These are phyloP conservation scores for Hypolimnas misippus DNA, from an alignment of 2,888 invertebrate genomes.

Conservation along the genomic window DNA sequence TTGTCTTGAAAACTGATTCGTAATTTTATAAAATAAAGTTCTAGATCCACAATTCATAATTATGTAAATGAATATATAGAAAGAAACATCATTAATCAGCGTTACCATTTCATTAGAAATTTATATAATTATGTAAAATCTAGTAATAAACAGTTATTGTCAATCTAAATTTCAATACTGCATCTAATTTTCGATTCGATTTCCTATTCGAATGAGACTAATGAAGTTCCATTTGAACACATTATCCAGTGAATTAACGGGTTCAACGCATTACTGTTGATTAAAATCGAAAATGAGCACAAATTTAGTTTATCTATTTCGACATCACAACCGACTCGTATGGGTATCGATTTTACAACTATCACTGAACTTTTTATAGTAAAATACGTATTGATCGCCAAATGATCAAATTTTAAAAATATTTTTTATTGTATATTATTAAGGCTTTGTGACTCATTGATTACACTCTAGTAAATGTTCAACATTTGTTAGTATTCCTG, in stretches of 20 bases:
- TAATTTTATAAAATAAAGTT: no score
- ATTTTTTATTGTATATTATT: no score
- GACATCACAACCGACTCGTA: slow-evolving; percentile 17
- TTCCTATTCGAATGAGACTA: slow-evolving; percentile 51
- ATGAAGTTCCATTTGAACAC: slow-evolving; percentile 53
- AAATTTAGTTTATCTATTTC: slow-evolving; percentile 39
- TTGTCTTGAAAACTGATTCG: no score
- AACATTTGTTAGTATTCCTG: no score
- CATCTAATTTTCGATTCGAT: slow-evolving; percentile 54
- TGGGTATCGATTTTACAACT: slow-evolving; percentile 20
- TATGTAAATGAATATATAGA: no score
- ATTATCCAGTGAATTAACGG: slow-evolving; percentile 50
- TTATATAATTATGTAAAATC: background rate
- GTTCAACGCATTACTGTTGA: slow-evolving; percentile 42
- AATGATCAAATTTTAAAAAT: no score
- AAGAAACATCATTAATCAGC: no score
- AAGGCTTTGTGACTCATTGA: no score
- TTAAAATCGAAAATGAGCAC: slow-evolving; percentile 47
- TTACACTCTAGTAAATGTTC: no score
- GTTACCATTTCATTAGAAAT: background rate
- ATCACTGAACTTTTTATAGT: background rate
- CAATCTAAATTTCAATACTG: slow-evolving; percentile 45
- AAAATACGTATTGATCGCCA: background rate
- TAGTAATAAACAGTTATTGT: slow-evolving; percentile 32
- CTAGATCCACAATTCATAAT: no score